phyloP scores from a whole-genome alignment of 2,797 vertebrate genomes.

The Alectoris magna region DNA sequence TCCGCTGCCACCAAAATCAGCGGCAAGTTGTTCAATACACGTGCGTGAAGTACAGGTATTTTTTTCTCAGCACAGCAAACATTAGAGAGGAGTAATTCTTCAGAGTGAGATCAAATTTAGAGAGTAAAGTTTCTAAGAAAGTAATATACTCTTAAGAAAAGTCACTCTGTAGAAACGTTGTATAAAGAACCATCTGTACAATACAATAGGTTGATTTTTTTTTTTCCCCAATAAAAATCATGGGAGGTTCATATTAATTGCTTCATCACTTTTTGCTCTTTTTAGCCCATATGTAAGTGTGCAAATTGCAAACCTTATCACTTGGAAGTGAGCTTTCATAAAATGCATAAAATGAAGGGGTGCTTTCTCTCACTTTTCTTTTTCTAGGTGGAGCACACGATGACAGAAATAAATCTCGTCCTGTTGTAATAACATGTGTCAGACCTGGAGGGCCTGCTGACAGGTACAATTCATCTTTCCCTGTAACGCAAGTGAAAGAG shows the following conservation, averaged over 20 bases:
- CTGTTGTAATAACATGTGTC: slow-evolving; percentile 95
- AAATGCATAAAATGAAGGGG: slow-evolving; percentile 13
- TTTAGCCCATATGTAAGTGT: neutral
- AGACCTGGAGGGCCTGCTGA: slow-evolving; percentile 95
- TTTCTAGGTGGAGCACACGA: slow-evolving; percentile 90
- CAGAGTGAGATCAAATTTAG: neutral
- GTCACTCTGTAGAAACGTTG: neutral
- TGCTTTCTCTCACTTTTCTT: slow-evolving; percentile 39
- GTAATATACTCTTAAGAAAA: neutral
- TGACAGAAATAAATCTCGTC: slow-evolving; percentile 98
- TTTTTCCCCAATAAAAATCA: neutral
- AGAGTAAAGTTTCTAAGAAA: neutral
- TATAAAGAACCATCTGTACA: neutral
- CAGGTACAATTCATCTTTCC: slow-evolving; percentile 85
- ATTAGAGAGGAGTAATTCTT: neutral
- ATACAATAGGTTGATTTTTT: neutral
- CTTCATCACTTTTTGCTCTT: neutral
- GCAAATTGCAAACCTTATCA: neutral
- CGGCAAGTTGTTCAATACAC: neutral
- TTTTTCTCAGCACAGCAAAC: neutral
- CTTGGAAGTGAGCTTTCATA: slow-evolving; percentile 39
- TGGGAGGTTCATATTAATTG: neutral
- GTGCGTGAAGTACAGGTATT: accelerated
- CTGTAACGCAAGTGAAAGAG: slow-evolving; percentile 35
- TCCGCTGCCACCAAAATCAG: neutral